phyloP scores from a whole-genome alignment of 2,113 vertebrate genomes.

The Centrocercus urophasianus region DNA sequence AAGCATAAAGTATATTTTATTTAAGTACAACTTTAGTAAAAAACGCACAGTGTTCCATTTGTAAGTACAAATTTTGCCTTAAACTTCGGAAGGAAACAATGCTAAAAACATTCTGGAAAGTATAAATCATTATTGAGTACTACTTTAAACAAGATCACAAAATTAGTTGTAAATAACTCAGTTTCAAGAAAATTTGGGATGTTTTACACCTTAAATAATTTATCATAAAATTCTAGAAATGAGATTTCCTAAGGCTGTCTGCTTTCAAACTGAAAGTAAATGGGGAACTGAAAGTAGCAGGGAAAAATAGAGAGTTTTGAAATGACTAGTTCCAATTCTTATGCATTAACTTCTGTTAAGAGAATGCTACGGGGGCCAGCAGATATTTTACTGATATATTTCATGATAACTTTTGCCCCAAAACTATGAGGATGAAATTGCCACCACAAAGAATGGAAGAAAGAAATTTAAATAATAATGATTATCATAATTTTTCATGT shows the following conservation, averaged over 20 bases:
- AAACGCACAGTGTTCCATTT: neutral
- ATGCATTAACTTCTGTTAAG: neutral
- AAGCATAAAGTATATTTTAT: neutral
- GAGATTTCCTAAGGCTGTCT: neutral
- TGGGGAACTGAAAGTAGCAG: neutral
- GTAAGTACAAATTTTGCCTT: neutral
- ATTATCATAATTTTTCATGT: neutral
- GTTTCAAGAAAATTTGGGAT: neutral
- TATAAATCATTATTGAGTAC: neutral
- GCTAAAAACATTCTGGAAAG: neutral
- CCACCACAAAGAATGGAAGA: neutral
- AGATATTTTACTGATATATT: neutral
- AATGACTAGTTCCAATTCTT: neutral
- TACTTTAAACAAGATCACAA: neutral
- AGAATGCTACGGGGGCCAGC: neutral
- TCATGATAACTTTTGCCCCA: neutral
- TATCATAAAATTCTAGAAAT: neutral
- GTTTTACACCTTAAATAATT: neutral
- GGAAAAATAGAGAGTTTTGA: neutral
- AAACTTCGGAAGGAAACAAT: neutral
- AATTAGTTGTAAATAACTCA: neutral
- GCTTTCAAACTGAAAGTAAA: neutral
- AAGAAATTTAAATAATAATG: neutral
- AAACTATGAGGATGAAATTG: neutral
- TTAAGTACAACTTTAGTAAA: neutral